Evolutionary conservation across 1,140 invertebrate species (phyloP), one percentile per base, ranked within the genome.

Genomic region (Helicoverpa armigera): DNA sequence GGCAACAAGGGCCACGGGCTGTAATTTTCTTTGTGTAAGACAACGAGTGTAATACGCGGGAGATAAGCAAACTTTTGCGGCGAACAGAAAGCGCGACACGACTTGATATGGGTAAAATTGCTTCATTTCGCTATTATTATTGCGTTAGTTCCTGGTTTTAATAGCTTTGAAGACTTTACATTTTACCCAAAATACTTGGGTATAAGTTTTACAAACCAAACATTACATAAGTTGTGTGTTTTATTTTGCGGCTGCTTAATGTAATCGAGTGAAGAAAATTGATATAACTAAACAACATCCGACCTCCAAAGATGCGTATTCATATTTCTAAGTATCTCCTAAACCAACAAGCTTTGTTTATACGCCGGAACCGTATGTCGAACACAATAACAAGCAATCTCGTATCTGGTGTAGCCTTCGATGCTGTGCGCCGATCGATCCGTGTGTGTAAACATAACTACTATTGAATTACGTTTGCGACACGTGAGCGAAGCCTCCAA

Each of bases 401-500:
- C 51, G 29, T 56, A 50, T 61, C 65, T 18, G 56, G 43, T 51
- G 53, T 77, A 67, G 67, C 61, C 53, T 63, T 60, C 61, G 51
- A 67, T 78, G 29, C 63, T 69, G 53, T 70, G 50, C 23, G 18
- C 53, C 70, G 35, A 80, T 73, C 69, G 70, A 74, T 67, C 51
- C 50, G 31, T 74, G 48, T 58, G 51, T 43, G 72, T 72, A 61
- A 53, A 80, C 60, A 73, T 12, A 58, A 60, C 65, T 29, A 16
- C 54, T 65, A 75, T 81, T 81, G 70, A 65, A 72, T 78, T 70
- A 78, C 67, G 67, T 78, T 72, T 76, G 53, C 58, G 74, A 70
- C 35, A 67, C 73, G 61, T 78, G 79, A 73, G 72, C 60, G 72
- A 77, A 73, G 75, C 82, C 60, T 73, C 74, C 72, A 81, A 85